Percentiles rank a stretch among this genome's conserved stretches.
These are phyloP conservation scores for Eurytoma adleriae DNA, from an alignment of 2,888 invertebrate species.

Conservation along the genomic window DNA sequence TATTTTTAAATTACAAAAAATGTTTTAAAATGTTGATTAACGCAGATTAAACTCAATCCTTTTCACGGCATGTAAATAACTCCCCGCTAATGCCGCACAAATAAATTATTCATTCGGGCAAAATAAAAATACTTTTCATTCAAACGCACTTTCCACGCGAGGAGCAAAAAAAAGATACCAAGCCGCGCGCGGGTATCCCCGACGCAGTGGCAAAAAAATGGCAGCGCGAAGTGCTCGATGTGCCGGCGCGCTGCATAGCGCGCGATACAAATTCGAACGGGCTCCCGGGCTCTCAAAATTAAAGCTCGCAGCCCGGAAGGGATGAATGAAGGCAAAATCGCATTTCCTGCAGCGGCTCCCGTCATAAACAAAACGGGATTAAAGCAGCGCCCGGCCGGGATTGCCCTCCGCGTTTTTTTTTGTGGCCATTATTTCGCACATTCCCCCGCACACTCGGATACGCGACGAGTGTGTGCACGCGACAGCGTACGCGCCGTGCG, in stretches of 20 bases:
- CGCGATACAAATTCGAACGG: slow-evolving; percentile 24
- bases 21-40: too few species aligned
- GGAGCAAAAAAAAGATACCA: neutral
- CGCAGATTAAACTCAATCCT: too few species aligned
- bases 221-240: too few species aligned
- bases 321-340: slow-evolving; percentile 64
- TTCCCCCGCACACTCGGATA: slow-evolving; percentile 31
- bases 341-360: slow-evolving; percentile 62
- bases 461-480: slow-evolving; percentile 11
- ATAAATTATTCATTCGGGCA: too few species aligned
- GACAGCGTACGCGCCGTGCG: slow-evolving; percentile 56
- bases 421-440: slow-evolving; percentile 60
- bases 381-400: slow-evolving; percentile 57
- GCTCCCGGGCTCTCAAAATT: slow-evolving; percentile 39
- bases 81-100: too few species aligned
- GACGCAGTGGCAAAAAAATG: neutral
- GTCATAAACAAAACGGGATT: slow-evolving; percentile 71
- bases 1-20: too few species aligned
- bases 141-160: too few species aligned
- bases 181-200: neutral
- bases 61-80: too few species aligned
- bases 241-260: slow-evolving; percentile 7
- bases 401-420: slow-evolving; percentile 57
- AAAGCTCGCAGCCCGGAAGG: slow-evolving; percentile 49
- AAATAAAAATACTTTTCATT: too few species aligned